Evolutionary conservation across 1,140 invertebrate species (phyloP).

Genomic region (Aphelenchoides fujianensis): DNA sequence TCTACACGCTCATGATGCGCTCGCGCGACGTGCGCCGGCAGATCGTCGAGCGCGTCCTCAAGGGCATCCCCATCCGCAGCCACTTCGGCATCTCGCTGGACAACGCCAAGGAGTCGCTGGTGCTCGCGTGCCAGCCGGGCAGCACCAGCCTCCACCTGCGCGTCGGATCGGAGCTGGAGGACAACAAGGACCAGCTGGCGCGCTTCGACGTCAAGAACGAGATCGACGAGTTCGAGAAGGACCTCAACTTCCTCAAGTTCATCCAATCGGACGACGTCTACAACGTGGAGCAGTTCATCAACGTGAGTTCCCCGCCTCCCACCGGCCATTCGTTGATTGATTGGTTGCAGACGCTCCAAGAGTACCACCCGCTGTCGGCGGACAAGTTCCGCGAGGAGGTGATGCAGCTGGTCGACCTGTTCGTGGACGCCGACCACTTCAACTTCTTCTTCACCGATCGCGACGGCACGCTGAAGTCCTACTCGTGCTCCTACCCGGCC

Average conservation of each 20-base stretch:
- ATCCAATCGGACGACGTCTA: slow-evolving; percentile 60
- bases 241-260: slow-evolving; percentile 57
- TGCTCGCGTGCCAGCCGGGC: slow-evolving; percentile 48
- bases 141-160: slow-evolving; percentile 43
- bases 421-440: slow-evolving; percentile 59
- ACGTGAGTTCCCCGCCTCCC: slow-evolving; percentile 27
- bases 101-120: slow-evolving; percentile 59
- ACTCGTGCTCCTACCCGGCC: slow-evolving; percentile 58
- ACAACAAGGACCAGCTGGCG: slow-evolving; percentile 25
- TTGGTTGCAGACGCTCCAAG: slow-evolving; percentile 47
- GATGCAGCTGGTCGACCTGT: slow-evolving; percentile 46
- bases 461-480: slow-evolving; percentile 61
- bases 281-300: slow-evolving; percentile 58
- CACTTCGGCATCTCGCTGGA: slow-evolving; percentile 57
- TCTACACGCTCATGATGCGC: slow-evolving; percentile 58
- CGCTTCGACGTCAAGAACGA: slow-evolving; percentile 59
- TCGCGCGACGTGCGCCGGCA: slow-evolving; percentile 58
- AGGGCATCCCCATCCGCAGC: slow-evolving; percentile 58
- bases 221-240: slow-evolving; percentile 59
- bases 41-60: slow-evolving; percentile 61
- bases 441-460: slow-evolving; percentile 62
- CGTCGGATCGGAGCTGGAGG: slow-evolving; percentile 5
- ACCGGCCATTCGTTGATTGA: slow-evolving; percentile 9
- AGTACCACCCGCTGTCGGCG: slow-evolving; percentile 50
- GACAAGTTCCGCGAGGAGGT: slow-evolving; percentile 64